phyloP scores from a whole-genome alignment of 2,797 vertebrate species.

The Spatula clypeata region DNA sequence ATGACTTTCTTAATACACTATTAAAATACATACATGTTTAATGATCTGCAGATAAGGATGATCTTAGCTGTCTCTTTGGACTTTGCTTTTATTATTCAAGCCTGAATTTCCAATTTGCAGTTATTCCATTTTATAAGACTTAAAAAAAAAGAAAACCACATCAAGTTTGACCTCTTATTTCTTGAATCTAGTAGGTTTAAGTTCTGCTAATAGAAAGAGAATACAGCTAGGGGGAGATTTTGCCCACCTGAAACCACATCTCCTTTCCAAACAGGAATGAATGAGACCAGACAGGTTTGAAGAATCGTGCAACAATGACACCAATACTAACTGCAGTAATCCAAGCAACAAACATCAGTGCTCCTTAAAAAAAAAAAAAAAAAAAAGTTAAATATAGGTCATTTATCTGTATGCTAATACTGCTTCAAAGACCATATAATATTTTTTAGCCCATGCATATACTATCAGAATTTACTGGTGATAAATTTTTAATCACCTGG shows the following conservation, averaged over 20 bases:
- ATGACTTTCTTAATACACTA: not conserved
- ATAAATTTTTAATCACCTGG: not conserved
- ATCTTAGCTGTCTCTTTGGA: not conserved
- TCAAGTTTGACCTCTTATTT: not conserved
- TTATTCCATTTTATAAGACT: not conserved
- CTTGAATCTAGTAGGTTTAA: not conserved
- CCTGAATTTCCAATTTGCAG: not conserved
- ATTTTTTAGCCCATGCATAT: rapidly evolving
- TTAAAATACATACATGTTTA: not conserved
- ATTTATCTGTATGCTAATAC: not conserved
- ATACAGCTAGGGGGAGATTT: not conserved
- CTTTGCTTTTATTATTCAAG: not conserved
- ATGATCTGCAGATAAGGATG: not conserved
- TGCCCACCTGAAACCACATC: constrained; percentile 92
- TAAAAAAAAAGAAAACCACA: not conserved
- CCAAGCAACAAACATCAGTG: constrained; percentile 90
- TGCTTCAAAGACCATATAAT: not conserved
- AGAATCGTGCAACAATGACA: constrained; percentile 89
- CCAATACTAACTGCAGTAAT: constrained; percentile 88
- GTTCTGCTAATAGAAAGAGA: not conserved
- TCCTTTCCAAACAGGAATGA: constrained; percentile 84
- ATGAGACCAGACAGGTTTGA: constrained; percentile 88
- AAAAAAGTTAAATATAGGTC: not conserved
- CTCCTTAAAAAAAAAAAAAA: constrained; percentile 78
- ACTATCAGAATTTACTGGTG: not conserved